Evolutionary conservation across 1,140 invertebrate species (phyloP), one percentile per base, ranked within the genome.

Genomic region (Meloidogyne floridensis): DNA sequence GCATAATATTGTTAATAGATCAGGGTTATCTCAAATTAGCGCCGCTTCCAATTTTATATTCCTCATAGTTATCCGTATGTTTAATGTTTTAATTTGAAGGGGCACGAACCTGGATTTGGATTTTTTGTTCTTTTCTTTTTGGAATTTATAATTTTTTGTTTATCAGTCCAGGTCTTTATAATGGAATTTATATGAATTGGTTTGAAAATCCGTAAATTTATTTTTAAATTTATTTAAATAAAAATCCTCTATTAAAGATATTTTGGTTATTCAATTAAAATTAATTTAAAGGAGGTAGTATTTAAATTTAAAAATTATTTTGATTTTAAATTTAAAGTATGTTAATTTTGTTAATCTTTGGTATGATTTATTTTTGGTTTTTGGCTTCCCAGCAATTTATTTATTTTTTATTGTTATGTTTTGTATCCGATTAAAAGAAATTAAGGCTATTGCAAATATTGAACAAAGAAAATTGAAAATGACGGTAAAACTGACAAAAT

Each of bases 331-430:
- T 0, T 6, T 47, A 47, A 42, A 59, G 51, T 77, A 77, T 43
- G 7, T 56, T n/a, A 42, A 77, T 56, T 13, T 47, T 8, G 8
- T 77, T 42, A 54, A 42, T 54, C 7, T 77, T 65, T 77, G 53
- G 47, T 77, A 77, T 43, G 53, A 77, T 69, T 15, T 2, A 18
- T 56, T 77, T 56, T 59, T 77, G 53, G 13, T n/a, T 6, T 43
- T 77, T 56, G 75, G 75, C 10, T 59, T 77, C 8, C 75, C 75
- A 13, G 2, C 53, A n/a, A n/a, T 77, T 77, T 77, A 77, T 54
- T 13, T 43, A 18, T 42, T 77, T n/a, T 77, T 77, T 77, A 43
- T 77, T 77, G 13, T 56, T 5, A 11, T 54, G 47, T 77, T 77
- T 59, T 77, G 5, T 65, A 65, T 65, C 5, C 53, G 6, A 65